Evolutionary conservation across 2,113 vertebrate species (phyloP).

Genomic region (Colaptes auratus): DNA sequence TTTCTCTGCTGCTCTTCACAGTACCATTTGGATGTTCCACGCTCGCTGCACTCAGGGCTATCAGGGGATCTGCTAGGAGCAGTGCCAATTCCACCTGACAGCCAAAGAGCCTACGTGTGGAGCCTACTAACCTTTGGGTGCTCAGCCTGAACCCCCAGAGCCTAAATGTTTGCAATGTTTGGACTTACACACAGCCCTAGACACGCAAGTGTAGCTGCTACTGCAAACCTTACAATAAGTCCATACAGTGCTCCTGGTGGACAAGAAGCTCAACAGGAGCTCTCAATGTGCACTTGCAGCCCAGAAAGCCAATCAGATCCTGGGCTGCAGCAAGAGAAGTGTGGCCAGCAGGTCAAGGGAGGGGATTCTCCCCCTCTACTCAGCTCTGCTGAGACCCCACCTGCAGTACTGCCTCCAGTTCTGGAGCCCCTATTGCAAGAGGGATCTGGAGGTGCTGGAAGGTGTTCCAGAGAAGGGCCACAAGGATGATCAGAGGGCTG

Average conservation of each 20-base stretch:
- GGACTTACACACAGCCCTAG: rapidly evolving
- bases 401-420: too few species aligned
- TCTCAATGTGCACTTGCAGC: too few species aligned
- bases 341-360: too few species aligned
- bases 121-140: neutral
- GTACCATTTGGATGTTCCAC: neutral
- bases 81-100: neutral
- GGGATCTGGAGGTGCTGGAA: too few species aligned
- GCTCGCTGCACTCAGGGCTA: neutral
- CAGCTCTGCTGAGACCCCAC: too few species aligned
- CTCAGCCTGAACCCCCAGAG: neutral
- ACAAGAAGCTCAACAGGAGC: too few species aligned
- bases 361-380: too few species aligned
- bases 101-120: neutral
- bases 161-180: neutral
- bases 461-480: too few species aligned
- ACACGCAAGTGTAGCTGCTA: neutral
- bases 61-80: neutral
- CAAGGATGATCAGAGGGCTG: too few species aligned
- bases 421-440: too few species aligned
- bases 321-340: too few species aligned
- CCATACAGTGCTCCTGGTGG: neutral
- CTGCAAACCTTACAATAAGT: neutral
- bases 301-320: too few species aligned
- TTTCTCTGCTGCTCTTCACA: constrained; percentile 10